Percentiles rank a stretch among this genome's conserved stretches.
phyloP scores from a whole-genome alignment of 2,113 vertebrate genomes.

The Aegithalos caudatus region DNA sequence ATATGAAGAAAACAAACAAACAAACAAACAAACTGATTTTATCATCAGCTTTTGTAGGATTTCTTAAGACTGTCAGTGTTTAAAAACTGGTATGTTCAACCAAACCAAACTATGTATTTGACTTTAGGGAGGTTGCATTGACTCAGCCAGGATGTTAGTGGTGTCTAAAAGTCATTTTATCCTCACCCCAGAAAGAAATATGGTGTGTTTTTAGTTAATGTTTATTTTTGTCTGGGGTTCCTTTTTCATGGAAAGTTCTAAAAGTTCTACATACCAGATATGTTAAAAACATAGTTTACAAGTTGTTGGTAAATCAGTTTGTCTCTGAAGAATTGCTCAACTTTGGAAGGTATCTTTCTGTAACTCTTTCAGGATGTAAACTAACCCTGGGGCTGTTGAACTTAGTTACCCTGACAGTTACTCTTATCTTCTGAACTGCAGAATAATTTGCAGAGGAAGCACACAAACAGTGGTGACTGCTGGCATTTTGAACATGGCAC shows the following conservation, averaged over 20 bases:
- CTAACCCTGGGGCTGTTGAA: rapidly evolving
- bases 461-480: neutral
- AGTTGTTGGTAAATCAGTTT: neutral
- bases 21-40: rapidly evolving
- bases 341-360: neutral
- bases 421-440: neutral
- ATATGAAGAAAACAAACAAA: neutral
- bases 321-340: neutral
- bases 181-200: neutral
- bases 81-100: neutral
- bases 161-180: neutral
- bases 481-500: neutral
- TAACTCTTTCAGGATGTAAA: neutral
- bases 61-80: neutral
- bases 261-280: neutral
- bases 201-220: neutral
- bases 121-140: neutral
- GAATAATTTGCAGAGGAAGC: neutral
- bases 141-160: constrained; percentile 12
- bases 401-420: neutral
- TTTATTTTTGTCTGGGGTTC: constrained; percentile 21
- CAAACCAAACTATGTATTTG: neutral
- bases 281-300: neutral
- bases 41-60: neutral
- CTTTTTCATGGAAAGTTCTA: constrained; percentile 1